phyloP scores from a whole-genome alignment of 2,888 invertebrate species.

The Pseudeuparius sepicola region DNA sequence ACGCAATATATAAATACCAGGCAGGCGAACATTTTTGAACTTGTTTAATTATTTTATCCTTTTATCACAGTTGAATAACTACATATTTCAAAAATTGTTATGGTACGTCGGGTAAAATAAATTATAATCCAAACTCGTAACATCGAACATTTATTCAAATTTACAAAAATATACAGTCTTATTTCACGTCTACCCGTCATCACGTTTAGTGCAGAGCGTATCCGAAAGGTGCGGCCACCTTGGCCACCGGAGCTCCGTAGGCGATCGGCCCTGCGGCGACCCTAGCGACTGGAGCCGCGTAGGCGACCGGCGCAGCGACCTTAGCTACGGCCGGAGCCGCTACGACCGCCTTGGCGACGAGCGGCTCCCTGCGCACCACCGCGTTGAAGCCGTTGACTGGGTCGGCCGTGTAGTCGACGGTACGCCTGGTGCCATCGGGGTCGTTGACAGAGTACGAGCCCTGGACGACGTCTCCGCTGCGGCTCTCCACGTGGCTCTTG shows the following conservation, averaged over 20 bases:
- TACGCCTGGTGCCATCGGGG: conserved; percentile 54
- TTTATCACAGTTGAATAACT: too few species aligned
- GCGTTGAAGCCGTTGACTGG: conserved; percentile 17
- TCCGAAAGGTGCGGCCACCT: conserved; percentile 16
- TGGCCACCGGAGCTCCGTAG: conserved; percentile 23
- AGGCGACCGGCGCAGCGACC: conserved; percentile 20
- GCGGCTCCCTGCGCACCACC: conserved; percentile 19
- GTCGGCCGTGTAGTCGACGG: conserved; percentile 51
- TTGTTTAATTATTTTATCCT: too few species aligned
- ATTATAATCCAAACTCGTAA: too few species aligned
- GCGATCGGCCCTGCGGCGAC: conserved; percentile 11
- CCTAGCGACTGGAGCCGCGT: conserved; percentile 17
- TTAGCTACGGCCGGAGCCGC: conserved; percentile 32
- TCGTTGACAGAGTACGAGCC: conserved; percentile 47
- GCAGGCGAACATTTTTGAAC: too few species aligned
- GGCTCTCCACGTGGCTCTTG: conserved; percentile 52
- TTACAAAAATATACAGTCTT: too few species aligned
- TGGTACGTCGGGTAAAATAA: too few species aligned
- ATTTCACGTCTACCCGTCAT: too few species aligned
- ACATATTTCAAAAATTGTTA: too few species aligned
- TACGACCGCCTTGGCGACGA: conserved; percentile 19
- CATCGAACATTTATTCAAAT: too few species aligned
- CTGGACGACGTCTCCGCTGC: conserved; percentile 52
- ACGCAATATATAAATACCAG: too few species aligned
- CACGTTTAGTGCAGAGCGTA: conserved; percentile 20